Base-by-base conservation (phyloP, 2,797 vertebrate genomes). In the Rousettus madagascariensis region DNA sequence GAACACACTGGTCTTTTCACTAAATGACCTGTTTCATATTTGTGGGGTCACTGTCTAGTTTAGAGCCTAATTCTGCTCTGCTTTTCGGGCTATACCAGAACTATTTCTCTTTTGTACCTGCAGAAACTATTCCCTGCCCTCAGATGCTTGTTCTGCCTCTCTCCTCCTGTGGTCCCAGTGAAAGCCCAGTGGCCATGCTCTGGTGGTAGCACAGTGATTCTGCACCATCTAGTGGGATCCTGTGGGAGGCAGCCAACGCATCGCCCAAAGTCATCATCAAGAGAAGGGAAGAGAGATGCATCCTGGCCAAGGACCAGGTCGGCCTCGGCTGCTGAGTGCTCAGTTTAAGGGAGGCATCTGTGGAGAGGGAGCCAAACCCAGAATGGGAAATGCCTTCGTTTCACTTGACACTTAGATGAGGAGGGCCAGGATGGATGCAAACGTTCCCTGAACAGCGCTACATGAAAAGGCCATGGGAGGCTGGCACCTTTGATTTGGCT, bases 201-300 rank as follows among this genome's bases (percentile, higher is more conserved):
- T 65, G 43, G 9, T 4, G 8, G 30, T 36, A 63, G 13, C 6
- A 17, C 53, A 95, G 83, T 61, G 69, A 10, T 71, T 91, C 94
- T 97, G 72, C 95, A 95, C 95, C 96, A 94, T 90, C 85, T 85
- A 66, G 53, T 55, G 93, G 90, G 83, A 78, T 79, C 68, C 8
- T 8, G 80, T 7, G 85, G 66, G 53, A 30, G 0, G 5, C 61
- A 87, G 86, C 90, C 2, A 30, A 68, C 74, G 79, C 9, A 30
- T 0, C 0, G 1, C 33, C 28, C 59, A 12, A 7, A 84, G 68
- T 84, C 57, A 57, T 90, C 28, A 68, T 12, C 5, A 0, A 78
- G 20, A 53, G 33, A 66, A 79, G 33, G 38, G 49, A 92, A 41
- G 13, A 16, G 43, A 69, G 43, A 69, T 17, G 5, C 11, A 86